Conservation (phyloP, 2,113 vertebrate species). For the Thamnaconus septentrionalis region DNA sequence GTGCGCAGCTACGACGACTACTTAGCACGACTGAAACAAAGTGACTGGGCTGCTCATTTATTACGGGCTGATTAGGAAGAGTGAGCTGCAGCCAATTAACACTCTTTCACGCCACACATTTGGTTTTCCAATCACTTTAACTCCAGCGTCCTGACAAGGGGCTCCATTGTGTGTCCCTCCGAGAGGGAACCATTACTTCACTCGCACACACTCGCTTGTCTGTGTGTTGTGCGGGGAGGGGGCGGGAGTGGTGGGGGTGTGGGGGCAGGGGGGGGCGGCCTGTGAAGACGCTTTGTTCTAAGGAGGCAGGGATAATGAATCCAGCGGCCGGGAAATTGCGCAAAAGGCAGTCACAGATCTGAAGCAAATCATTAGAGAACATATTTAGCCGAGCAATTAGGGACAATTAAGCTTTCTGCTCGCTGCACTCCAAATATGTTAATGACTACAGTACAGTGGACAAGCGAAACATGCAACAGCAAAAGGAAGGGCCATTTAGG, state of each 20-base stretch:
- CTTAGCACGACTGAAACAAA: slow-evolving; percentile 63
- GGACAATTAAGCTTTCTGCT: slow-evolving; percentile 92
- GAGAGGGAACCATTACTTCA: slow-evolving; percentile 69
- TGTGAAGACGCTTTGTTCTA: slow-evolving; percentile 85
- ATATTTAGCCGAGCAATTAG: slow-evolving; percentile 89
- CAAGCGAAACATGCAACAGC: slow-evolving; percentile 75
- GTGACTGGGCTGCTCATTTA: slow-evolving; percentile 60
- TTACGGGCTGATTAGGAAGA: slow-evolving; percentile 72
- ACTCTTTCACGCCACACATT: slow-evolving; percentile 77
- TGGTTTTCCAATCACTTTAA: slow-evolving; percentile 83
- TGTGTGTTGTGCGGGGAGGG: slow-evolving; percentile 66
- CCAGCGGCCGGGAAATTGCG: slow-evolving; percentile 82
- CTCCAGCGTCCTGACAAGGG: slow-evolving; percentile 75
- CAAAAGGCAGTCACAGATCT: slow-evolving; percentile 84
- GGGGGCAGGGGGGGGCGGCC: slow-evolving; percentile 47
- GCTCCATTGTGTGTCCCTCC: slow-evolving; percentile 73
- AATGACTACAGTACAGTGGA: slow-evolving; percentile 81
- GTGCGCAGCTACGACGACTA: slow-evolving; percentile 50
- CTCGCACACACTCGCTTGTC: slow-evolving; percentile 68
- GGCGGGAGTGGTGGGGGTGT: slow-evolving; percentile 9
- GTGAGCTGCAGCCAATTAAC: slow-evolving; percentile 80
- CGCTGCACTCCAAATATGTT: slow-evolving; percentile 86
- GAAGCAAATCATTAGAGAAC: slow-evolving; percentile 85
- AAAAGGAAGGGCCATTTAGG: slow-evolving; percentile 76
- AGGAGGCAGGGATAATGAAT: slow-evolving; percentile 83